Percentiles rank a stretch among this genome's conserved stretches.
These are phyloP conservation scores for Geodia barretti DNA, from an alignment of 37 sponge, comb jelly and placozoan genomes.

Conservation along the genomic window DNA sequence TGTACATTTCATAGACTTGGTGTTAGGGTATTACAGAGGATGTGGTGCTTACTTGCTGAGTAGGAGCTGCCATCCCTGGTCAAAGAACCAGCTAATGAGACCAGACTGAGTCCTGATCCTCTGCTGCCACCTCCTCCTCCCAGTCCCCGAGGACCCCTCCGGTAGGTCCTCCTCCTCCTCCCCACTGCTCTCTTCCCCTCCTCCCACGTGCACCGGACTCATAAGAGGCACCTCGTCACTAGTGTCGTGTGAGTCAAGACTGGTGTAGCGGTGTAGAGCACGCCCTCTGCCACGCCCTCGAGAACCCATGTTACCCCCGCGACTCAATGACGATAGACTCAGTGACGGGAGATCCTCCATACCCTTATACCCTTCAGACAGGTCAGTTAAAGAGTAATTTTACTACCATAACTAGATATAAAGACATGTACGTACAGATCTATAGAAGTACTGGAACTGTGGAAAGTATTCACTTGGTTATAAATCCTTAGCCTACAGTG, in stretches of 20 bases:
- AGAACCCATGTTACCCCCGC: background rate
- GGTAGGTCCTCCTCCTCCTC: constrained; percentile 3
- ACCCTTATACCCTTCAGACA: no score
- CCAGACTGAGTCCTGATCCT: constrained; percentile 35
- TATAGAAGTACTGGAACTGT: no score
- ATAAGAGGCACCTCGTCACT: constrained; percentile 39
- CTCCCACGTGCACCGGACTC: background rate
- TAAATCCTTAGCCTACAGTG: no score
- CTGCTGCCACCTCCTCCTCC: constrained; percentile 41
- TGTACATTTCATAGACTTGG: no score
- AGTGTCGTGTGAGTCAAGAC: constrained; percentile 14
- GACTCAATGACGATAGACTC: constrained; percentile 15
- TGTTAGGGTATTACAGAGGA: no score
- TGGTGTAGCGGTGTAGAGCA: constrained; percentile 11
- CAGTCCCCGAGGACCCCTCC: background rate
- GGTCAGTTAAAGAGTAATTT: no score
- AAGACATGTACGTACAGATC: no score
- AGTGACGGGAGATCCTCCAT: constrained; percentile 49
- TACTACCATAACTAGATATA: no score
- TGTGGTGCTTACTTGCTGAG: constrained; percentile 36
- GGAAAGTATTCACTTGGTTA: no score
- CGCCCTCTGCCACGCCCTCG: constrained; percentile 20
- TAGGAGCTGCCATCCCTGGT: constrained; percentile 43
- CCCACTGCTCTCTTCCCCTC: background rate
- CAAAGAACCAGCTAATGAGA: constrained; percentile 32